Percentiles rank a stretch among this genome's conserved stretches.
These are phyloP conservation scores for Montipora foliosa DNA, from an alignment of 64 coral and sea anemone species.

Conservation along the genomic window DNA sequence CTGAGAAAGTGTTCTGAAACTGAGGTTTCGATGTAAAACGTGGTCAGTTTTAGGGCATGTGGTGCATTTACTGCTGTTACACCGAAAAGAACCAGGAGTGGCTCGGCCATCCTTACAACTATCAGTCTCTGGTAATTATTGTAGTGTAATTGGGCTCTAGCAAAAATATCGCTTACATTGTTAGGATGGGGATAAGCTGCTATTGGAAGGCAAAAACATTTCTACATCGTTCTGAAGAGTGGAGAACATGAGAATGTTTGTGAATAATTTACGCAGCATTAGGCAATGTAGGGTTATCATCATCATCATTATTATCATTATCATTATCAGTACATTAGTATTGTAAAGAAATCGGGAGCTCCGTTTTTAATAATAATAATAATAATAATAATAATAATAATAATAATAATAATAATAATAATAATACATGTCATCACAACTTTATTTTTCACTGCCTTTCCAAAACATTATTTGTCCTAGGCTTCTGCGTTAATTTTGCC, in stretches of 20 bases:
- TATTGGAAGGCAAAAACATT: constrained; percentile 7
- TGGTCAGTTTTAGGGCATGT: not conserved
- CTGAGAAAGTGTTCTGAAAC: constrained; percentile 9
- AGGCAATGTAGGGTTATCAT: not conserved
- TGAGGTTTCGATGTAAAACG: not conserved
- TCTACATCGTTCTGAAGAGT: constrained; percentile 8
- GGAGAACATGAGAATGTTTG: not conserved
- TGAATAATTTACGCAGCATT: not conserved
- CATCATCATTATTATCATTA: not conserved
- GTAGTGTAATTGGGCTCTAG: too few species aligned
- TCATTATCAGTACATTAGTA: too few species aligned
- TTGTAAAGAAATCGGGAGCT: too few species aligned
- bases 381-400: too few species aligned
- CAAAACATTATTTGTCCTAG: not conserved
- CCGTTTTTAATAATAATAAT: too few species aligned
- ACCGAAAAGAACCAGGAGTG: too few species aligned
- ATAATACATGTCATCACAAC: not conserved
- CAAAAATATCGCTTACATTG: not conserved
- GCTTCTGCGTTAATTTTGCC: too few species aligned
- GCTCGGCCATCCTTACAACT: too few species aligned
- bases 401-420: too few species aligned
- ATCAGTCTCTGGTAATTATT: too few species aligned
- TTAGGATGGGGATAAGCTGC: constrained; percentile 1
- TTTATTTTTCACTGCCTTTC: not conserved
- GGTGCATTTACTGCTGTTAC: not conserved